These are phyloP conservation scores for Eupristina koningsbergeri DNA, from an alignment of 1,140 invertebrate species.

Conservation along the genomic window DNA sequence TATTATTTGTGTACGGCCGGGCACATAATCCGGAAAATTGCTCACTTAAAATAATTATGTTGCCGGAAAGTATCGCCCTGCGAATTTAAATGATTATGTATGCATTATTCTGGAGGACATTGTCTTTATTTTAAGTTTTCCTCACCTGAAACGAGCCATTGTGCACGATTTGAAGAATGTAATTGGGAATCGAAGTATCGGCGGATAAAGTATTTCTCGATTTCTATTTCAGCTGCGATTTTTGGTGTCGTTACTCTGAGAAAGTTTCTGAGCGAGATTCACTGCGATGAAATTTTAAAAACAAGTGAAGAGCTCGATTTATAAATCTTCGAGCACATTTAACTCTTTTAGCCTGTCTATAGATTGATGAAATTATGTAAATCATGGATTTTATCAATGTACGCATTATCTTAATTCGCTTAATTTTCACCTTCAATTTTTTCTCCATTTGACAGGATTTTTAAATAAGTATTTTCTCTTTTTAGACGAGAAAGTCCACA, in stretches of 20 bases:
- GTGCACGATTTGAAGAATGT: neutral
- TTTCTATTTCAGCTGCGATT: neutral
- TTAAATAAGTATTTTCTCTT: neutral
- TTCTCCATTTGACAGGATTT: neutral
- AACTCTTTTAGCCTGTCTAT: neutral
- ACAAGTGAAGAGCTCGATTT: neutral
- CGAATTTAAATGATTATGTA: slow-evolving; percentile 40
- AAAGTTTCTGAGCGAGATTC: neutral
- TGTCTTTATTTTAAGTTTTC: slow-evolving; percentile 30
- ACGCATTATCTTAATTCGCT: neutral
- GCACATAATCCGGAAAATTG: slow-evolving; percentile 44
- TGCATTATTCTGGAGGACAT: neutral
- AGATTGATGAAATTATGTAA: neutral
- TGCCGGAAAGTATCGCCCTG: slow-evolving; percentile 20
- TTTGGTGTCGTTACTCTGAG: no score
- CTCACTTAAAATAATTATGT: slow-evolving; percentile 47
- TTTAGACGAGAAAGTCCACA: neutral
- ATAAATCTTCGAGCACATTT: neutral
- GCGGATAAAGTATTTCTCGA: neutral
- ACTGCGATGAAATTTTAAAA: neutral
- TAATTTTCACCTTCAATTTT: neutral
- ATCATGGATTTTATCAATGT: neutral
- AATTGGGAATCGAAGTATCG: neutral
- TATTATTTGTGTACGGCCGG: neutral
- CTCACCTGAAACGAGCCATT: slow-evolving; percentile 28